These are phyloP conservation scores for Drosophila anomelani DNA, from an alignment of 2,888 invertebrate genomes.

Conservation along the genomic window DNA sequence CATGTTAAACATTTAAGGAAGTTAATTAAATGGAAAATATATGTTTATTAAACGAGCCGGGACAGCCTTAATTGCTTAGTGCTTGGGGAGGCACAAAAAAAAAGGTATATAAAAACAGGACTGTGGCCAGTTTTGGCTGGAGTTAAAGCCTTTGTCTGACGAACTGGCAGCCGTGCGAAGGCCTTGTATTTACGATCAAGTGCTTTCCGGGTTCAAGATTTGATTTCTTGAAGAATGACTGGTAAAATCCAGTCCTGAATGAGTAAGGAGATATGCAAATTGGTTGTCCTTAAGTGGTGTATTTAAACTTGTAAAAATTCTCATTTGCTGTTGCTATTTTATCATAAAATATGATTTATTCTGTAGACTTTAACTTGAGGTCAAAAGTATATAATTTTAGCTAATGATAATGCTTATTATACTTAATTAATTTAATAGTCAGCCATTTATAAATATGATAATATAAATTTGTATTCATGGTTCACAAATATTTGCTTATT, in stretches of 20 bases:
- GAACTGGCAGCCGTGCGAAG: conserved; percentile 21
- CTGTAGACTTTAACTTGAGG: neutral
- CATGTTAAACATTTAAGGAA: conserved; percentile 75
- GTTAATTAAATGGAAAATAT: conserved; percentile 77
- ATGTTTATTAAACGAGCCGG: conserved; percentile 66
- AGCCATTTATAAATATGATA: neutral
- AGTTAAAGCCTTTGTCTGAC: conserved; percentile 40
- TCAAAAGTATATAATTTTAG: neutral
- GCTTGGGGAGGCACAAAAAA: conserved; percentile 46
- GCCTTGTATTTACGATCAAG: conserved; percentile 41
- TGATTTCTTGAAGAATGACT: conserved; percentile 40
- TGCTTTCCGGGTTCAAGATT: conserved; percentile 52
- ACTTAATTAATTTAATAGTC: neutral
- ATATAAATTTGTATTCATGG: conserved; percentile 3
- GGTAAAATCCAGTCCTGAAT: conserved; percentile 14
- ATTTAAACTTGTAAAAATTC: no score
- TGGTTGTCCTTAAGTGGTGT: neutral
- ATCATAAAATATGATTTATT: neutral
- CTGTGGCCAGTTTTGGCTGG: conserved; percentile 9
- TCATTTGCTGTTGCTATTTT: neutral
- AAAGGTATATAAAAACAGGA: conserved; percentile 31
- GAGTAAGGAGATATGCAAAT: conserved; percentile 23
- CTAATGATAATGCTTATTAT: neutral
- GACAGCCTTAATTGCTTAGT: conserved; percentile 61
- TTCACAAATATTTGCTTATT: neutral